These are phyloP conservation scores for Cetoscarus ocellatus DNA, from an alignment of 2,797 vertebrate species.

Conservation along the genomic window DNA sequence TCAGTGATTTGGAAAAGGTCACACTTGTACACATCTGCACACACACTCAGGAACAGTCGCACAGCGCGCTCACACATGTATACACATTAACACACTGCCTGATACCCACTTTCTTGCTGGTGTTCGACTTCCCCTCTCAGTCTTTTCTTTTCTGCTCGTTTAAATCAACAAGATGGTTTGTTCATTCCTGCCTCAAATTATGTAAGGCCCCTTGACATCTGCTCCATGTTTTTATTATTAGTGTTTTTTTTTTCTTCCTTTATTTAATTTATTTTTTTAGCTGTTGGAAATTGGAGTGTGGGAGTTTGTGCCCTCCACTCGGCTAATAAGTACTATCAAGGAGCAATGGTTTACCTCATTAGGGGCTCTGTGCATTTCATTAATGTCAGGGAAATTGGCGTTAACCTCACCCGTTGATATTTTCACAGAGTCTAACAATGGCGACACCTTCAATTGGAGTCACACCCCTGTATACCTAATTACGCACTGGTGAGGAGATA, in stretches of 20 bases:
- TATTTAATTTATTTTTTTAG: constrained; percentile 86
- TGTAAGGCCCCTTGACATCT: constrained; percentile 93
- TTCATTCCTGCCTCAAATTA: constrained; percentile 89
- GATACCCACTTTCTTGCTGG: constrained; percentile 15
- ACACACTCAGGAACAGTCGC: constrained; percentile 7
- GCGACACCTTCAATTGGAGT: constrained; percentile 97
- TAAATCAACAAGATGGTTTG: constrained; percentile 85
- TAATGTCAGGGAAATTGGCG: constrained; percentile 98
- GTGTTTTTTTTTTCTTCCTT: constrained; percentile 63
- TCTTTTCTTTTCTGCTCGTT: constrained; percentile 81
- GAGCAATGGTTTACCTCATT: constrained; percentile 98
- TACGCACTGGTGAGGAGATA: constrained; percentile 89
- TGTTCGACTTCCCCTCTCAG: constrained; percentile 82
- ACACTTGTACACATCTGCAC: constrained; percentile 56
- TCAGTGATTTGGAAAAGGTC: constrained; percentile 84
- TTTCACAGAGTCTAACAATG: constrained; percentile 96
- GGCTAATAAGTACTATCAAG: constrained; percentile 98
- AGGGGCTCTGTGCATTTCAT: constrained; percentile 97
- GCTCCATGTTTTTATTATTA: constrained; percentile 77
- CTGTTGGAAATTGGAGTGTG: constrained; percentile 92
- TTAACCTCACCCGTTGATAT: constrained; percentile 98
- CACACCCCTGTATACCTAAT: constrained; percentile 97
- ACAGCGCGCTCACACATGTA: constrained; percentile 9
- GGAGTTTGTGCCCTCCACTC: constrained; percentile 92
- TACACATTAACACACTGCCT: constrained; percentile 42